A percentile compares a stretch with the other conserved stretches of the same genome.
Evolutionary conservation across 2,888 invertebrate genomes (phyloP).

Genomic region (Tenodera sinensis): DNA sequence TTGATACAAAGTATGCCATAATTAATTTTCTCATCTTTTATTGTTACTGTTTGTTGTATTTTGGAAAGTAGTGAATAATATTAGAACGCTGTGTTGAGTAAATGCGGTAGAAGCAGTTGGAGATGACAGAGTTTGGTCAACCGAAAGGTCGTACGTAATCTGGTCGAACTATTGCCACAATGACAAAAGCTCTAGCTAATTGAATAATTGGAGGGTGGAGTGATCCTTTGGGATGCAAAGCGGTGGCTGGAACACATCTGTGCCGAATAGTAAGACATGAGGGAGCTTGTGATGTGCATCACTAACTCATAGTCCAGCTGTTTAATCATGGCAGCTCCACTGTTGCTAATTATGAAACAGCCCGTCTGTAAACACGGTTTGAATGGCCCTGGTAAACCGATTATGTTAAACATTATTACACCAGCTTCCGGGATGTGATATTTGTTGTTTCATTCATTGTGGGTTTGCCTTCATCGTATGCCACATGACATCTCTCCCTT

Average conservation of each 20-base stretch:
- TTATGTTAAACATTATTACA: conserved; percentile 15
- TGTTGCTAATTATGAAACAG: conserved; percentile 11
- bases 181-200: background rate
- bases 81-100: too few species aligned
- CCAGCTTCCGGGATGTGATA: background rate
- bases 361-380: conserved; percentile 1
- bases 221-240: background rate
- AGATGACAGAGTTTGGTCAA: background rate
- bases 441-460: background rate
- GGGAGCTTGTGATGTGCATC: background rate
- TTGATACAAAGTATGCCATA: too few species aligned
- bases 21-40: too few species aligned
- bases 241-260: background rate
- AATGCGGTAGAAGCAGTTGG: too few species aligned
- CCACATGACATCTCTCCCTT: background rate
- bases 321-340: background rate
- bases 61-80: too few species aligned
- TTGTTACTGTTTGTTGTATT: too few species aligned
- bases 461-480: background rate
- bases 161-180: background rate
- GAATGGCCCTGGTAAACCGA: conserved; percentile 7
- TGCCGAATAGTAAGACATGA: background rate
- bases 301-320: background rate
- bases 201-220: background rate
- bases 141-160: too few species aligned